Conservation (phyloP, 2,888 invertebrate genomes). For the Pycnomerus fuliginosus region DNA sequence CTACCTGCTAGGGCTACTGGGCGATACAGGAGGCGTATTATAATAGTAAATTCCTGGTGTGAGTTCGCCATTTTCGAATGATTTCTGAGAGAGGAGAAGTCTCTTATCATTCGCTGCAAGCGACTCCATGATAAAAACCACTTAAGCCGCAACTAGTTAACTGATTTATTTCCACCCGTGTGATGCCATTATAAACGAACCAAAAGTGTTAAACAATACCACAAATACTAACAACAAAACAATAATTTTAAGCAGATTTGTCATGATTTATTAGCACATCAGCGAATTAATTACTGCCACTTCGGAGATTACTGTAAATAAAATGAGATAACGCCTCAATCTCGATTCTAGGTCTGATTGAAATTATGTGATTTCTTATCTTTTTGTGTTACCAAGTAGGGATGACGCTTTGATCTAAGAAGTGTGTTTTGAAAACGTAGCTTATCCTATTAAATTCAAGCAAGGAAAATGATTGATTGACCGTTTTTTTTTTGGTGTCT, state of each 20-base stretch:
- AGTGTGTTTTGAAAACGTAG: neutral
- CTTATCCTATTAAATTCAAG: neutral
- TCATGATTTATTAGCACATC: slow-evolving; percentile 25
- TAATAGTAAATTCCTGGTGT: slow-evolving; percentile 24
- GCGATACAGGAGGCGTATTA: slow-evolving; percentile 25
- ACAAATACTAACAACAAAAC: slow-evolving; percentile 20
- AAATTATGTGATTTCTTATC: slow-evolving; percentile 20
- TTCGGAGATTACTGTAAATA: slow-evolving; percentile 15
- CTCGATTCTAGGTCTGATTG: no score
- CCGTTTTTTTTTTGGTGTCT: no score
- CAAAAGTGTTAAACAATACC: slow-evolving; percentile 7
- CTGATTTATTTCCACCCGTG: slow-evolving; percentile 14
- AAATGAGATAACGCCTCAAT: slow-evolving; percentile 6
- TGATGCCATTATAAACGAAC: slow-evolving; percentile 16
- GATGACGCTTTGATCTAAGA: neutral
- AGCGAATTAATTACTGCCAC: slow-evolving; percentile 25
- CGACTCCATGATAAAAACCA: slow-evolving; percentile 23
- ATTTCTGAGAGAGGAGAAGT: slow-evolving; percentile 17
- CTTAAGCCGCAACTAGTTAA: slow-evolving; percentile 27
- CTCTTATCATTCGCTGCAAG: slow-evolving; percentile 23
- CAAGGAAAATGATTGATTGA: neutral
- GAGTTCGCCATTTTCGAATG: slow-evolving; percentile 20
- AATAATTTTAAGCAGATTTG: slow-evolving; percentile 16
- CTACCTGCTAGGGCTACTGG: slow-evolving; percentile 32
- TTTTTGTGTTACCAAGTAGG: slow-evolving; percentile 15